Base-by-base conservation (phyloP, 2,113 vertebrate genomes). In the Dicerorhinus sumatrensis region DNA sequence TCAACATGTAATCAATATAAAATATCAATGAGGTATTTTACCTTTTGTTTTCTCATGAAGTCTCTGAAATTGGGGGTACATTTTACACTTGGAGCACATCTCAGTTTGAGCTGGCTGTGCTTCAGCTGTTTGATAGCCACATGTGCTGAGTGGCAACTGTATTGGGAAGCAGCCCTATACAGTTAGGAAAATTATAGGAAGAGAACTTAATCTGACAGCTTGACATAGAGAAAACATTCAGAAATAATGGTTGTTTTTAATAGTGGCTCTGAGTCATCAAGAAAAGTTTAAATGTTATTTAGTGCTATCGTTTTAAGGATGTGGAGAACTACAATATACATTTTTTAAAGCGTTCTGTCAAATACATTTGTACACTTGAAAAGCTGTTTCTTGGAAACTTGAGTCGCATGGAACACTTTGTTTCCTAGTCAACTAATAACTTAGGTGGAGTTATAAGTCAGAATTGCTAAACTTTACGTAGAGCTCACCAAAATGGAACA, bases 301-400 rank as follows among this genome's bases (percentile, higher is more conserved):
- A 85, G 29, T 72, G 77, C 10, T 83, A 0, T 79, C 77, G 77
- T 89, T 92, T 88, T 83, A 83, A 84, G 83, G 60, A 65, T 70
- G n/a, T 62, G 54, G 46, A 42, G 39, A 85, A 75, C 67, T 46
- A 3, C 51, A 20, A 60, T 87, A 36, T 0, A 1, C 11, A 23
- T 18, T 76, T 36, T 23, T n/a, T 86, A 17, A 36, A 87, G 7
- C 63, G 70, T 77, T 91, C 33, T 67, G 29, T 93, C 58, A 67
- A 39, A 80, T 60, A 72, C 33, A 65, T 7, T 39, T 88, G 56
- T 70, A 58, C 8, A 51, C 56, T 80, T 85, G 60, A 65, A 39
- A 87, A 65, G 48, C 77, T 83, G 18, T 73, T 63, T 95, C 70
- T 90, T 80, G 17, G 96, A 75, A 85, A 80, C 39, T 89, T 81